These are phyloP conservation scores for Escarpia spicata DNA, from an alignment of 2,888 invertebrate species.

Conservation along the genomic window DNA sequence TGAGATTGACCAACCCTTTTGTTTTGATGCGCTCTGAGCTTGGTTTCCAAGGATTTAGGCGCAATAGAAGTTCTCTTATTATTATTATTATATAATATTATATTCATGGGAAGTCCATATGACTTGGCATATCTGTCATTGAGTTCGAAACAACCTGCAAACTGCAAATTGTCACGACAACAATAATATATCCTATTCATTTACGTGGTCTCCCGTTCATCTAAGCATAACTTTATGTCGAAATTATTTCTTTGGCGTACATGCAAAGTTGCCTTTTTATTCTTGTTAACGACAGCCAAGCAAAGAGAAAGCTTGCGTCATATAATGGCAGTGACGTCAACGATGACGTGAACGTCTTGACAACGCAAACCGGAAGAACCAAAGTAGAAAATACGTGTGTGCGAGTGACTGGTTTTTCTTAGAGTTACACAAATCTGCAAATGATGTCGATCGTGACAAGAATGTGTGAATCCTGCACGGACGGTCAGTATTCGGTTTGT, in stretches of 20 bases:
- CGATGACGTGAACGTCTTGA: not conserved
- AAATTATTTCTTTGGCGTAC: not conserved
- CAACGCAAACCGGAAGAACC: not conserved
- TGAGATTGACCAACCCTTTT: no score
- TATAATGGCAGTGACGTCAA: not conserved
- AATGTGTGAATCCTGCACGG: not conserved
- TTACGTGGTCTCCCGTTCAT: not conserved
- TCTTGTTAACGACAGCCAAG: no score
- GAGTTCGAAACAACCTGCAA: not conserved
- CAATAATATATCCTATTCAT: not conserved
- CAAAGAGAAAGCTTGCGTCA: not conserved
- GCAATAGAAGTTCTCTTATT: no score
- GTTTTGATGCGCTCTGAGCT: no score
- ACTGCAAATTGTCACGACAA: not conserved
- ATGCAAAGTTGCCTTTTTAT: not conserved
- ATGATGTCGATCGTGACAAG: not conserved
- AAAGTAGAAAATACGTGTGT: not conserved
- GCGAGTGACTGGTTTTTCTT: not conserved
- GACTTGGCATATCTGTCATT: not conserved
- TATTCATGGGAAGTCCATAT: no score
- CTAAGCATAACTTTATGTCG: not conserved
- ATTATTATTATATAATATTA: no score
- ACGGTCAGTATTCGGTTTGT: not conserved
- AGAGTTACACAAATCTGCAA: not conserved
- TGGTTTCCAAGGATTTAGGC: no score